Evolutionary conservation across 1,140 invertebrate genomes (phyloP).

Genomic region (Drosophila neocordata): DNA sequence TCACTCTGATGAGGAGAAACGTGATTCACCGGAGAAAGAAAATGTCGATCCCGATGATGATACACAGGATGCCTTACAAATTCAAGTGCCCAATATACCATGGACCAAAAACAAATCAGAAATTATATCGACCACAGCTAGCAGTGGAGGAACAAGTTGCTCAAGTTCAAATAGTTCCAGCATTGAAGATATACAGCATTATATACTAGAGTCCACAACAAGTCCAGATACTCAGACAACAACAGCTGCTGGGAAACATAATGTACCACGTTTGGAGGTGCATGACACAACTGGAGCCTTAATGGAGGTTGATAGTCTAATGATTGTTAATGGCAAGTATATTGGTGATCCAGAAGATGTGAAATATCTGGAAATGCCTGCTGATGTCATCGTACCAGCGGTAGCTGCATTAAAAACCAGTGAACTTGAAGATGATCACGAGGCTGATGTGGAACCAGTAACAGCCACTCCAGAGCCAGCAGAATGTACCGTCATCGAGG

Average conservation of each 20-base stretch:
- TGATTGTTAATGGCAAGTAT: slow-evolving; percentile 83
- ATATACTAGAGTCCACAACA: slow-evolving; percentile 80
- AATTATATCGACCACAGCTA: slow-evolving; percentile 59
- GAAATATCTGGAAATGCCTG: slow-evolving; percentile 75
- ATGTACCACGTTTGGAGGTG: slow-evolving; percentile 86
- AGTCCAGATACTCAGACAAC: slow-evolving; percentile 80
- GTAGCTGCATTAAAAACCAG: slow-evolving; percentile 53
- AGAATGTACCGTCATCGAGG: slow-evolving; percentile 72
- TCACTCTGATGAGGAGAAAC: slow-evolving; percentile 76
- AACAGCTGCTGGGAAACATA: slow-evolving; percentile 53
- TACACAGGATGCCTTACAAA: slow-evolving; percentile 79
- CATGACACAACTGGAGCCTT: slow-evolving; percentile 87
- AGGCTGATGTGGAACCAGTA: slow-evolving; percentile 65
- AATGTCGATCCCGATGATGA: slow-evolving; percentile 85
- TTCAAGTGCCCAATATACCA: slow-evolving; percentile 86
- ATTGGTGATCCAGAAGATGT: slow-evolving; percentile 82
- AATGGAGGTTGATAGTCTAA: slow-evolving; percentile 85
- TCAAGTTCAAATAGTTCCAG: slow-evolving; percentile 72
- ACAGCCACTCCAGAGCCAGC: slow-evolving; percentile 74
- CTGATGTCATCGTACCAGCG: slow-evolving; percentile 63
- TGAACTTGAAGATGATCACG: slow-evolving; percentile 62
- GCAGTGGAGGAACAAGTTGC: slow-evolving; percentile 70
- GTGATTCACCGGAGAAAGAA: slow-evolving; percentile 83
- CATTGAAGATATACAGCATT: slow-evolving; percentile 82
- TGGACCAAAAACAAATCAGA: slow-evolving; percentile 84